Evolutionary conservation across 1,140 invertebrate genomes (phyloP).

Genomic region (Drosophila seguyi): DNA sequence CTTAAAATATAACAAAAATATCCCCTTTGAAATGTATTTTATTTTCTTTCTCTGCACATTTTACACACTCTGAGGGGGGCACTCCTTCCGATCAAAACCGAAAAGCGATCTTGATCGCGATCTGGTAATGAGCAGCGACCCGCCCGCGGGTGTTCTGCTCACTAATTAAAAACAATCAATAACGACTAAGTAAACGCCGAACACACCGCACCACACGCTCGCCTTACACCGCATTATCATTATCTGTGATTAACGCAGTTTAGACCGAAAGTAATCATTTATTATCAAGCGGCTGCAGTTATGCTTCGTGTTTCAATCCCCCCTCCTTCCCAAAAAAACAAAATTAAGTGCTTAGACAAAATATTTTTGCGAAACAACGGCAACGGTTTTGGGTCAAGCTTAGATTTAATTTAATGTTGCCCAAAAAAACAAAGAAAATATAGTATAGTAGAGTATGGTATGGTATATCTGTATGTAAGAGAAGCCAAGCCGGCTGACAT

Average conservation of each 20-base stretch:
- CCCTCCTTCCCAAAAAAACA: no score
- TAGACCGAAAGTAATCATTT: slow-evolving; percentile 79
- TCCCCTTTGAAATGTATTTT: no score
- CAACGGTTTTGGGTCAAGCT: slow-evolving; percentile 72
- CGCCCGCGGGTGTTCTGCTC: slow-evolving; percentile 53
- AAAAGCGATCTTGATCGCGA: slow-evolving; percentile 55
- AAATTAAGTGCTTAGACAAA: slow-evolving; percentile 74
- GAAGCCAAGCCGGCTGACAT: slow-evolving; percentile 32
- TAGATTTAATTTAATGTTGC: slow-evolving; percentile 76
- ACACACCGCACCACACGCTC: slow-evolving; percentile 23
- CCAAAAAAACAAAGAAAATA: slow-evolving; percentile 10
- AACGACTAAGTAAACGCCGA: slow-evolving; percentile 43
- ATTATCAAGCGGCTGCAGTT: slow-evolving; percentile 64
- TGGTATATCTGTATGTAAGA: not conserved
- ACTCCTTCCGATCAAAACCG: slow-evolving; percentile 48
- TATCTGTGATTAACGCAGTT: slow-evolving; percentile 79
- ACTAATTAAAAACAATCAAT: slow-evolving; percentile 83
- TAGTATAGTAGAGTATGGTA: slow-evolving; percentile 3
- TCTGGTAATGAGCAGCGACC: slow-evolving; percentile 63
- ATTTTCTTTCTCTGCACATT: not conserved
- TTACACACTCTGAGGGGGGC: slow-evolving; percentile 21
- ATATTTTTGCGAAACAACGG: slow-evolving; percentile 62
- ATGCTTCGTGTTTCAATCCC: slow-evolving; percentile 32
- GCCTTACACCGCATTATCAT: slow-evolving; percentile 69
- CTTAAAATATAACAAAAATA: rapidly evolving